phyloP scores from a whole-genome alignment of 2,113 vertebrate species.

The Thinocorus orbignyianus region DNA sequence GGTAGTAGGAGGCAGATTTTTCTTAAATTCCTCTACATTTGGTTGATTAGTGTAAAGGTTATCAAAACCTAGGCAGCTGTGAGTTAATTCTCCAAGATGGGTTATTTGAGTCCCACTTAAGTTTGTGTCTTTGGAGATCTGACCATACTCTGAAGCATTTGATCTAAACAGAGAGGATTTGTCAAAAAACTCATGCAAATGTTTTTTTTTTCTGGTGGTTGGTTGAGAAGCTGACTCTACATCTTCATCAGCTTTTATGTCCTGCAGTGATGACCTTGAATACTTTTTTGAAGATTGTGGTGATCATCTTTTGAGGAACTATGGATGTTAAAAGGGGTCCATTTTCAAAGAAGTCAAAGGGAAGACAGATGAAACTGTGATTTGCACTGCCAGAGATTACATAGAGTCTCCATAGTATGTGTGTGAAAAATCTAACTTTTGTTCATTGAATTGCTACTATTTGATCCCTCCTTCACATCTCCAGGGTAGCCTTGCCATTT shows the following conservation, averaged over 20 bases:
- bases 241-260: not conserved
- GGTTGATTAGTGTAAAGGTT: not conserved
- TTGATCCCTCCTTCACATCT: not conserved
- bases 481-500: not conserved
- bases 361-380: not conserved
- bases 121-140: not conserved
- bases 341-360: not conserved
- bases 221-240: not conserved
- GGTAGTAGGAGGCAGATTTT: not conserved
- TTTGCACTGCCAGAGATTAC: not conserved
- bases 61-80: not conserved
- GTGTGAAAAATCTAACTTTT: not conserved
- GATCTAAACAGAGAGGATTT: not conserved
- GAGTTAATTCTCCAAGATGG: not conserved
- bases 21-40: not conserved
- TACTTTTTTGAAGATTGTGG: not conserved
- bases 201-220: not conserved
- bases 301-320: not conserved
- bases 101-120: not conserved
- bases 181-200: not conserved
- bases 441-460: not conserved
- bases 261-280: not conserved
- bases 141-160: not conserved
- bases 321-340: not conserved
- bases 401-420: fast-evolving